A percentile compares a stretch with the other conserved stretches of the same genome.
Conservation (phyloP, 2,888 invertebrate species). For the Ceriagrion tenellum region DNA sequence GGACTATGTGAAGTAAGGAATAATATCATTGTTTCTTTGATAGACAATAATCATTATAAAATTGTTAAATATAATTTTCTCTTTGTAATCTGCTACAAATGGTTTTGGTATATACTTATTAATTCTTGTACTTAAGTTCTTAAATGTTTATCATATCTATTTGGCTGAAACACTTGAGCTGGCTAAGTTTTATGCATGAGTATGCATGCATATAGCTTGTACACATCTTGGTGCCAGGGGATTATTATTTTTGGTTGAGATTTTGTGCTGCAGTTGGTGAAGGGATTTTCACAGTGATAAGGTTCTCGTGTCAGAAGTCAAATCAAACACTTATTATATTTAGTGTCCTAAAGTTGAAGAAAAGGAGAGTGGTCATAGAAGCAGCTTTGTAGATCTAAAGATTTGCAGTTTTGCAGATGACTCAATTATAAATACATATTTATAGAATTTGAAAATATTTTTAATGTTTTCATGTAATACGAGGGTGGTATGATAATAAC, state of each 20-base stretch:
- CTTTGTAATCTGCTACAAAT: neutral
- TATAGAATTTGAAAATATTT: too few species aligned
- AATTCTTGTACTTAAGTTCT: neutral
- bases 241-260: neutral
- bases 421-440: too few species aligned
- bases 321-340: too few species aligned
- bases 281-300: too few species aligned
- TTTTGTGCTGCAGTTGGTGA: too few species aligned
- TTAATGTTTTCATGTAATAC: too few species aligned
- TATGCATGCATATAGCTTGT: neutral
- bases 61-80: neutral
- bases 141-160: neutral
- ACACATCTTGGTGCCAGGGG: neutral
- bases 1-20: conserved; percentile 69
- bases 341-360: too few species aligned
- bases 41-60: neutral
- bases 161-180: neutral
- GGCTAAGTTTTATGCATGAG: neutral
- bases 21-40: neutral
- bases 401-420: too few species aligned
- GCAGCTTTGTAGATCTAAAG: too few species aligned
- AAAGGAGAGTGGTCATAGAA: too few species aligned
- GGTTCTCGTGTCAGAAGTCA: too few species aligned
- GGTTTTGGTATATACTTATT: neutral
- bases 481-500: too few species aligned